These are phyloP conservation scores for Hirudo medicinalis DNA, from an alignment of 1,140 invertebrate species.

Conservation along the genomic window DNA sequence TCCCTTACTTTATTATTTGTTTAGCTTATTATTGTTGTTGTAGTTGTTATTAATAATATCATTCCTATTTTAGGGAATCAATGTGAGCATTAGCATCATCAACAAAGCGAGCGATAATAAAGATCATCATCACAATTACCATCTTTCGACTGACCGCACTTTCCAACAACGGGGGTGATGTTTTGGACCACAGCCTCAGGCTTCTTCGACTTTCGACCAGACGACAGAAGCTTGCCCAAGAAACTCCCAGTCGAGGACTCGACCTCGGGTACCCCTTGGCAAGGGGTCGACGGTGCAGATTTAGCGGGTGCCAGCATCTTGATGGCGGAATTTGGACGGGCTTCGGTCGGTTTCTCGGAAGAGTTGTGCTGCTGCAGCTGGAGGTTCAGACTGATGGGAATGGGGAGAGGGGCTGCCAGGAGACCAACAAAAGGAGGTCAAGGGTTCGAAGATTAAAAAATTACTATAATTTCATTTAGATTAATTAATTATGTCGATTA, in stretches of 20 bases:
- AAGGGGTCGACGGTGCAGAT: constrained; percentile 24
- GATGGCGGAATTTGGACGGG: background rate
- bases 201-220: background rate
- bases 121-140: too few species aligned
- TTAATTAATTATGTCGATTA: too few species aligned
- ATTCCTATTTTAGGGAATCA: too few species aligned
- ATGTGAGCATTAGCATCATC: too few species aligned
- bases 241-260: background rate
- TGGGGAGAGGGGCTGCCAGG: constrained; percentile 32
- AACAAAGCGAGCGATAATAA: too few species aligned
- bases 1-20: too few species aligned
- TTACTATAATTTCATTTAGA: background rate
- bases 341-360: background rate
- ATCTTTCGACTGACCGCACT: too few species aligned
- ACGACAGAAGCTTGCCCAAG: constrained; percentile 4
- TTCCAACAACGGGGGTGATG: too few species aligned
- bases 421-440: constrained; percentile 25
- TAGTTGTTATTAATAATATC: too few species aligned
- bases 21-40: too few species aligned
- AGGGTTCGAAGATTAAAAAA: background rate
- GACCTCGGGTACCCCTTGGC: background rate
- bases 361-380: constrained; percentile 4
- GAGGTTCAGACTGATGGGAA: constrained; percentile 25
- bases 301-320: constrained; percentile 7
- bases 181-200: background rate